Base-by-base conservation (phyloP, 1,140 invertebrate species). In the Cherax destructor region DNA sequence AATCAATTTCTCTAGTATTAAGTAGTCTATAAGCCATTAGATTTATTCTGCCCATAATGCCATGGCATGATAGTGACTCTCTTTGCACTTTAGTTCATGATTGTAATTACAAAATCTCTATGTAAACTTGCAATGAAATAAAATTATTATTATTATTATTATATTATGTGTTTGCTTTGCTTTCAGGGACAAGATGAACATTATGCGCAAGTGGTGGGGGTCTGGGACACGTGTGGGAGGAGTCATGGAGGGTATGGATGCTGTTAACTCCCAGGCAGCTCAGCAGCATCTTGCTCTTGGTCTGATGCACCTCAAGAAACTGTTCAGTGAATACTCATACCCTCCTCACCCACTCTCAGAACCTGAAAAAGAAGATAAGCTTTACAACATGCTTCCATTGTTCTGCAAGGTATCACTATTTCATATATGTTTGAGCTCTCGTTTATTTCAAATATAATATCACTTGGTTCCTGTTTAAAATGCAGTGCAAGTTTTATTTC, bases 341-440 rank as follows among this genome's bases (percentile, higher is more conserved):
- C 97, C 98, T 65, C 95, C 96, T 24, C 97, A 97, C 93, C 96
- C 97, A 11, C 95, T 98, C 1, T 96, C 96, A 59, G 97, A 98
- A 89, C 95, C 96, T 86, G 98, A 99, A 94, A 96, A 97, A 92
- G 98, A 99, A 95, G 97, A 97, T 94, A 99, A 99, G 95, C 95
- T 99, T 1, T 99, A 99, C 95, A 99, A 98, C 95, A 99, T 99
- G 98, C 95, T 99, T 93, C 99, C 99, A 74, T 95, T 99, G 13
- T 99, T 99, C 95, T 99, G 98, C 95, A 99, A 99, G 96, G 98
- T 99, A 96, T 95, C 93, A 47, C 49, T 21, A 85, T 10, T 92
- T 24, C 21, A 50, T 52, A 88, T 7, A n/a, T n/a, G n/a, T n/a
- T n/a, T n/a, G n/a, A n/a, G n/a, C n/a, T 79, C 91, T 72, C 18